These are phyloP conservation scores for Dromiciops gliroides DNA, from an alignment of 2,113 vertebrate genomes.

Conservation along the genomic window DNA sequence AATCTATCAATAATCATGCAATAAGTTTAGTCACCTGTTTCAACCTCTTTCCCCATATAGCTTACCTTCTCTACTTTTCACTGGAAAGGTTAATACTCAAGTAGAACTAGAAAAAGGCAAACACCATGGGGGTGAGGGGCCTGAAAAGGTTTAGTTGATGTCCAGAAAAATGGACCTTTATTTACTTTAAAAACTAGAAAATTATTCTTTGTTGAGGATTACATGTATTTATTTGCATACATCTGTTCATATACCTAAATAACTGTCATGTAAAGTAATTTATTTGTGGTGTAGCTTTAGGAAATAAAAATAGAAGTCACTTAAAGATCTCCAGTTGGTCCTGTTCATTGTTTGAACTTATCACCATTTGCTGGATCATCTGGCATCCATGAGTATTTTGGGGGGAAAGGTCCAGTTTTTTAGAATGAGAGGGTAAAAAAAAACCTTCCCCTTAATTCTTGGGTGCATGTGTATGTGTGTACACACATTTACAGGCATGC, in stretches of 20 bases:
- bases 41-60: neutral
- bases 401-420: neutral
- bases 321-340: neutral
- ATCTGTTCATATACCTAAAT: neutral
- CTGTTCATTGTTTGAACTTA: neutral
- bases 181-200: neutral
- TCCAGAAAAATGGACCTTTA: neutral
- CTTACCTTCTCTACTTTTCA: constrained; percentile 1
- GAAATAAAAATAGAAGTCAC: neutral
- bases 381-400: neutral
- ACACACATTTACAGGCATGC: neutral
- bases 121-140: neutral
- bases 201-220: neutral
- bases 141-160: neutral
- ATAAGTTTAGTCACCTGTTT: constrained; percentile 7
- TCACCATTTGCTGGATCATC: neutral
- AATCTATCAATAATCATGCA: neutral
- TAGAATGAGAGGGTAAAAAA: neutral
- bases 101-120: neutral
- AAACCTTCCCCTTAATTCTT: neutral
- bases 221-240: neutral
- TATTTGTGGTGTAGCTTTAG: neutral
- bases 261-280: neutral
- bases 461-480: neutral
- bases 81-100: constrained; percentile 9